phyloP scores from a whole-genome alignment of 2,888 invertebrate genomes.

The Endomychus coccineus region DNA sequence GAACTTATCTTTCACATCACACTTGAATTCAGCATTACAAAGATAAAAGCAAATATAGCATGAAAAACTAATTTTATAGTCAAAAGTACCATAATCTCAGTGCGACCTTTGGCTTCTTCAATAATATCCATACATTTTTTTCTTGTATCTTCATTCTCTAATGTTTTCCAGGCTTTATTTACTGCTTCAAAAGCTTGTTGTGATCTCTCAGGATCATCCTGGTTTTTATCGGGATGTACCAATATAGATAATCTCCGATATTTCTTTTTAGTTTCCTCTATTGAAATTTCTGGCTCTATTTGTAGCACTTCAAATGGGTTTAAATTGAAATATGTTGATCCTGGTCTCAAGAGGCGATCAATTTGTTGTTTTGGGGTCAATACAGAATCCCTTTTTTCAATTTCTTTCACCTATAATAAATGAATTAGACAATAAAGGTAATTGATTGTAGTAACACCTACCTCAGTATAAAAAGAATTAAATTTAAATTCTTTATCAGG shows the following conservation, averaged over 20 bases:
- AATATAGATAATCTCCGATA: conserved; percentile 93
- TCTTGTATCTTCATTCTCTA: conserved; percentile 91
- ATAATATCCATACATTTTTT: conserved; percentile 93
- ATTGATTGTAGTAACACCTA: conserved; percentile 40
- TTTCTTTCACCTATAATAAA: conserved; percentile 84
- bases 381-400: conserved; percentile 94
- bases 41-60: too few relatives aligned
- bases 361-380: conserved; percentile 96
- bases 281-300: conserved; percentile 79
- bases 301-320: conserved; percentile 93
- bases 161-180: conserved; percentile 89
- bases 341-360: conserved; percentile 88
- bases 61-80: too few relatives aligned
- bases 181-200: conserved; percentile 90
- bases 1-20: too few relatives aligned
- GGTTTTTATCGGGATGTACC: conserved; percentile 99
- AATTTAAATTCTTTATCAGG: conserved; percentile 61
- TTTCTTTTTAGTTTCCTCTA: conserved; percentile 94
- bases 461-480: conserved; percentile 78
- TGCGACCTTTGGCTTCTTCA: conserved; percentile 91
- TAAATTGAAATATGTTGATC: conserved; percentile 97
- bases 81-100: conserved; percentile 93
- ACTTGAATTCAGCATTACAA: too few relatives aligned
- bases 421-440: conserved; percentile 8
- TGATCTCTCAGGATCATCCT: conserved; percentile 89